phyloP scores from a whole-genome alignment of 2,888 invertebrate genomes.

The Lamellibrachia columna region DNA sequence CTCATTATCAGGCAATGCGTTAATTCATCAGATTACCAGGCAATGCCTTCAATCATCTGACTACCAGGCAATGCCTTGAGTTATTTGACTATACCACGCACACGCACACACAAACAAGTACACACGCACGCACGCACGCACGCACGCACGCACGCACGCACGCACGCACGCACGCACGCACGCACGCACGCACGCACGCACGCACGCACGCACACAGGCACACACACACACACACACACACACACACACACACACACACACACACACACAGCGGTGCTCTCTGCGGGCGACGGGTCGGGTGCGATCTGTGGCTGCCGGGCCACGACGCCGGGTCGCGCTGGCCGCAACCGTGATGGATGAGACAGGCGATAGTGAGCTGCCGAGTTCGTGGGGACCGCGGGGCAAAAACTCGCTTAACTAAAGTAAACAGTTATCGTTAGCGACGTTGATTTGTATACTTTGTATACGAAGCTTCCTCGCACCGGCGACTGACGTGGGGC shows the following conservation, averaged over 20 bases:
- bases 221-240: neutral
- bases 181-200: neutral
- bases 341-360: neutral
- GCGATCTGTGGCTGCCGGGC: neutral
- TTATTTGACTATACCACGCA: neutral
- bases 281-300: neutral
- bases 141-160: too few species aligned
- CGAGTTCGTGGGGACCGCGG: neutral
- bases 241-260: neutral
- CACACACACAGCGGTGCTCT: neutral
- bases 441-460: slow-evolving; percentile 3
- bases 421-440: slow-evolving; percentile 16
- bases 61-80: neutral
- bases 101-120: neutral
- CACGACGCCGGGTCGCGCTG: neutral
- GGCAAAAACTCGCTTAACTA: neutral
- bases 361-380: neutral
- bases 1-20: neutral
- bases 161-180: neutral
- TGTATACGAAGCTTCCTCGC: slow-evolving; percentile 1
- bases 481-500: neutral
- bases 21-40: too few species aligned
- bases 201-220: neutral
- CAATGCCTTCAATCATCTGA: neutral
- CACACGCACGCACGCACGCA: neutral